These are phyloP conservation scores for Heliconius hermathena DNA, from an alignment of 1,140 invertebrate genomes.

Conservation along the genomic window DNA sequence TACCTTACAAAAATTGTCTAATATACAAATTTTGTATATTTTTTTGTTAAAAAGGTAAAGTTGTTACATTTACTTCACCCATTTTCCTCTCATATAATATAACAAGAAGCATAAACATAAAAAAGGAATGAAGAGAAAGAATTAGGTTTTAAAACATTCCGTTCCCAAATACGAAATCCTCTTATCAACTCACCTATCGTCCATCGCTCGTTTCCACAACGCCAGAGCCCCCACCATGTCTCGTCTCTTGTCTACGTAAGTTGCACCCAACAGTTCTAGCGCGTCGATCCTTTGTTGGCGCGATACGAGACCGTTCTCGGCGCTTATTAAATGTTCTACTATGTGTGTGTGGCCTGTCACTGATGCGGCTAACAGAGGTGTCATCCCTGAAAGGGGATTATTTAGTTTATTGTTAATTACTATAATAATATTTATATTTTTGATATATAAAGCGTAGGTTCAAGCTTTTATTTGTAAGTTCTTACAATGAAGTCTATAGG, in stretches of 20 bases:
- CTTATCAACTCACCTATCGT: slow-evolving; percentile 84
- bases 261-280: slow-evolving; percentile 96
- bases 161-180: neutral
- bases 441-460: too few relatives aligned
- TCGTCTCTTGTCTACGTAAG: slow-evolving; percentile 97
- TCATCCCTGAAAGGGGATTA: slow-evolving; percentile 87
- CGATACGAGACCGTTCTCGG: slow-evolving; percentile 83
- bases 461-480: too few relatives aligned
- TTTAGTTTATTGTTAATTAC: neutral
- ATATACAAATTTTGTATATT: too few relatives aligned
- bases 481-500: too few relatives aligned
- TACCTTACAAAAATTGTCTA: too few relatives aligned
- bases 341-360: slow-evolving; percentile 96
- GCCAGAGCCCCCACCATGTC: slow-evolving; percentile 95
- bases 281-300: slow-evolving; percentile 94
- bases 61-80: too few relatives aligned
- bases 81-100: too few relatives aligned
- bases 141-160: too few relatives aligned
- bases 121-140: too few relatives aligned
- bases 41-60: too few relatives aligned
- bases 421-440: too few relatives aligned
- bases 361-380: slow-evolving; percentile 94
- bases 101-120: too few relatives aligned
- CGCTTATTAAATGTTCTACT: slow-evolving; percentile 93
- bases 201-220: slow-evolving; percentile 94